Conservation (phyloP, 2,888 invertebrate species). For the Andrena trimmerana region DNA sequence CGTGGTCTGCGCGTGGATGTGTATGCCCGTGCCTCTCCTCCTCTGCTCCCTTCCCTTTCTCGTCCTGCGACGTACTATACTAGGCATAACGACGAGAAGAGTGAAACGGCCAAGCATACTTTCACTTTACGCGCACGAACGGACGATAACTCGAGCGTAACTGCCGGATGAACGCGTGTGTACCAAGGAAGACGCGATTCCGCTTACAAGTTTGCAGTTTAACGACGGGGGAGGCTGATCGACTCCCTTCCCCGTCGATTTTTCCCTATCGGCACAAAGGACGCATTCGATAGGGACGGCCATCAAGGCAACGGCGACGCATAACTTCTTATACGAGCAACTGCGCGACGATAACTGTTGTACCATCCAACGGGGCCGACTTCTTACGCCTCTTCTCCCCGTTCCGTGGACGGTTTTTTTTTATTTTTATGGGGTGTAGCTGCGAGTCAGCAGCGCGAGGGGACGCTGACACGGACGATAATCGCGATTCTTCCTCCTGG, state of each 20-base stretch:
- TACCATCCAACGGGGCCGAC: conserved; percentile 2
- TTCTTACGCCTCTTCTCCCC: conserved; percentile 12
- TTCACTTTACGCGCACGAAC: conserved; percentile 74
- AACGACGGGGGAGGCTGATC: conserved; percentile 70
- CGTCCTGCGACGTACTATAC: conserved; percentile 31
- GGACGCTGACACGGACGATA: conserved; percentile 56
- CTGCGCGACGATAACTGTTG: conserved; percentile 56
- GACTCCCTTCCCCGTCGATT: conserved; percentile 40
- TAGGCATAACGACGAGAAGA: conserved; percentile 57
- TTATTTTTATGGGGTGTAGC: conserved; percentile 56
- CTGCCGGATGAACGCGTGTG: conserved; percentile 69
- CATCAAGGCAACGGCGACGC: conserved; percentile 44
- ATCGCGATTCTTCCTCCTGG: conserved; percentile 43
- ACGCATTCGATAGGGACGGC: conserved; percentile 38
- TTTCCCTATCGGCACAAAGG: conserved; percentile 48
- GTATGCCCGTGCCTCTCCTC: conserved; percentile 13
- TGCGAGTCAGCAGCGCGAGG: conserved; percentile 23
- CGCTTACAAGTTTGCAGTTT: conserved; percentile 75
- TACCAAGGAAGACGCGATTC: conserved; percentile 68
- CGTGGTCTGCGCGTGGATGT: conserved; percentile 22
- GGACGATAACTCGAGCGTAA: conserved; percentile 74
- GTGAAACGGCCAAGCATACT: conserved; percentile 66
- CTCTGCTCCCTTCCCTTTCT: conserved; percentile 4
- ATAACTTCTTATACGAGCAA: conserved; percentile 63
- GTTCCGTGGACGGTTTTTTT: conserved; percentile 23